A percentile compares a stretch with the other conserved stretches of the same genome.
phyloP scores from a whole-genome alignment of 2,113 vertebrate genomes.

The Sterrhoptilus dennistouni region DNA sequence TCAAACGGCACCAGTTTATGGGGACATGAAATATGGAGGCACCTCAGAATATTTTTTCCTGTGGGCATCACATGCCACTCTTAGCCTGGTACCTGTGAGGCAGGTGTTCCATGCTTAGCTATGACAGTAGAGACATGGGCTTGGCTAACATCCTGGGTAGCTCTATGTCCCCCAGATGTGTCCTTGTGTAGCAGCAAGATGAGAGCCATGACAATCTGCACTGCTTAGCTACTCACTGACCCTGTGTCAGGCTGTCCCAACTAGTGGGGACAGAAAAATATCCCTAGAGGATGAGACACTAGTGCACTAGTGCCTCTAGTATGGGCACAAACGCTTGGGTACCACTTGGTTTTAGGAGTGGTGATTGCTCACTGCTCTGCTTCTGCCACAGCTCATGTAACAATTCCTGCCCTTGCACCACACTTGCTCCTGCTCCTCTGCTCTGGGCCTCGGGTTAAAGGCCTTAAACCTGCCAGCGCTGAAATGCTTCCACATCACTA shows the following conservation, averaged over 20 bases:
- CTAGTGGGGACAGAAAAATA: not conserved
- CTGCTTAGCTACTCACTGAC: not conserved
- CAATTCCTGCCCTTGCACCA: not conserved
- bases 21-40: not conserved
- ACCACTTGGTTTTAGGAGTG: not conserved
- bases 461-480: not conserved
- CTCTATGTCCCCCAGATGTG: not conserved
- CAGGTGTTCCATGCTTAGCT: not conserved
- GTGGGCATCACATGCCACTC: accelerated
- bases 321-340: not conserved
- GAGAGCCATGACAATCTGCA: accelerated
- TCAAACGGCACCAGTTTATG: not conserved
- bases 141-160: not conserved
- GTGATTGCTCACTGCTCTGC: accelerated
- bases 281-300: not conserved
- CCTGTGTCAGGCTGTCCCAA: not conserved
- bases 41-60: not conserved
- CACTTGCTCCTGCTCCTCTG: accelerated
- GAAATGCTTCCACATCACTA: not conserved
- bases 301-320: not conserved
- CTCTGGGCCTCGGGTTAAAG: too few species aligned
- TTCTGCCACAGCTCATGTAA: not conserved
- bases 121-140: not conserved
- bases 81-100: not conserved
- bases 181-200: not conserved